Conservation (phyloP, 2,797 vertebrate species). For the Acanthurus lineatus region DNA sequence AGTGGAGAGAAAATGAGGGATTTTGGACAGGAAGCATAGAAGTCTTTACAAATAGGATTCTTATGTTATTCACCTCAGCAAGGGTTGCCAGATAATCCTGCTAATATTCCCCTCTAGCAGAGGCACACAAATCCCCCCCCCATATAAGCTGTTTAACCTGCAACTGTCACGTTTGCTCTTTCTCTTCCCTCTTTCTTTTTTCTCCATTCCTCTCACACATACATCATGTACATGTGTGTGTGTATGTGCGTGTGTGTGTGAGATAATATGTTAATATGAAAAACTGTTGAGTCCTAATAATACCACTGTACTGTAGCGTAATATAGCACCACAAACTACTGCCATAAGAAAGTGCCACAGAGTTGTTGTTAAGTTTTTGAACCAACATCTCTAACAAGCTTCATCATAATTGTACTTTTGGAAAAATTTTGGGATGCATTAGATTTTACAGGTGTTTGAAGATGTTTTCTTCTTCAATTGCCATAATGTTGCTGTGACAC, state of each 20-base stretch:
- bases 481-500: not conserved
- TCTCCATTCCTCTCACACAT: constrained; percentile 1
- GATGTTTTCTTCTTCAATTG: not conserved
- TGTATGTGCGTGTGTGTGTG: too few species aligned
- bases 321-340: not conserved
- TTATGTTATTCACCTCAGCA: constrained; percentile 75
- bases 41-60: constrained; percentile 76
- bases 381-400: not conserved
- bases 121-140: constrained; percentile 69
- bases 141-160: constrained; percentile 80
- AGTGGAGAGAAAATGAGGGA: constrained; percentile 48
- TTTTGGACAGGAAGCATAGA: constrained; percentile 58
- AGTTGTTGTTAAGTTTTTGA: too few species aligned
- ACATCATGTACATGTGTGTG: constrained; percentile 15
- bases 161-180: constrained; percentile 40
- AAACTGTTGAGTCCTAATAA: too few species aligned
- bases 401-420: not conserved
- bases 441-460: not conserved
- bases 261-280: too few species aligned
- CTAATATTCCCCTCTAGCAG: constrained; percentile 77
- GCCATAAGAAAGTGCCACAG: not conserved
- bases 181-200: not conserved
- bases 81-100: constrained; percentile 80
- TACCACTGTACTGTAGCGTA: too few species aligned
- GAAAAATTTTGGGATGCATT: not conserved